Evolutionary conservation across 2,888 invertebrate species (phyloP).

Genomic region (Timandra comae): DNA sequence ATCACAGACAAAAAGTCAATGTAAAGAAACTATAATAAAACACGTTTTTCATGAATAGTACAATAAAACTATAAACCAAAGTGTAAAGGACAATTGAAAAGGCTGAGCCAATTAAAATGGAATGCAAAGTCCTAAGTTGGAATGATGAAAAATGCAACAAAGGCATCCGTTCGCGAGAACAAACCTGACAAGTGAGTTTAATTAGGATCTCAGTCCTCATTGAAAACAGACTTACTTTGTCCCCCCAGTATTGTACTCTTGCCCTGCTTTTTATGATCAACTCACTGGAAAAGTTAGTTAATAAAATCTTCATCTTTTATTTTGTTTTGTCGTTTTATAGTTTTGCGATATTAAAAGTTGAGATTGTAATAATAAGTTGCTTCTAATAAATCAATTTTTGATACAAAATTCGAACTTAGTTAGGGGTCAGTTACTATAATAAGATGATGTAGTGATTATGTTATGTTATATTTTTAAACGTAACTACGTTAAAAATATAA

Average conservation of each 20-base stretch:
- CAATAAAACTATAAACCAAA: conserved; percentile 2
- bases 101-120: conserved; percentile 17
- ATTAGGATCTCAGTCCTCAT: conserved; percentile 24
- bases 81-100: conserved; percentile 11
- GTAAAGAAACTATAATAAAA: too few species aligned
- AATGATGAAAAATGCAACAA: conserved; percentile 28
- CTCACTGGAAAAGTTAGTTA: conserved; percentile 4
- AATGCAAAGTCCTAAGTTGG: conserved; percentile 24
- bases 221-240: conserved; percentile 18
- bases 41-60: too few species aligned
- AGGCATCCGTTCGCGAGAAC: conserved; percentile 20
- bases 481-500: too few species aligned
- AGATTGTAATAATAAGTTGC: too few species aligned
- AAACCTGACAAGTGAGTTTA: conserved; percentile 30
- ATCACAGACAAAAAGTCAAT: too few species aligned
- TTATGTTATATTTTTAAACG: too few species aligned
- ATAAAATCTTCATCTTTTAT: conserved; percentile 5
- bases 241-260: neutral
- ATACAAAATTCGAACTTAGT: too few species aligned
- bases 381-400: too few species aligned
- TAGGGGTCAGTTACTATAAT: too few species aligned
- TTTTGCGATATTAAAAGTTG: too few species aligned
- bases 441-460: too few species aligned
- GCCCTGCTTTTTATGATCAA: conserved; percentile 2
- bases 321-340: too few species aligned